Evolutionary conservation across 2,113 vertebrate genomes (phyloP), one percentile per base, ranked within the genome.

Genomic region (Lophotis ruficrista): DNA sequence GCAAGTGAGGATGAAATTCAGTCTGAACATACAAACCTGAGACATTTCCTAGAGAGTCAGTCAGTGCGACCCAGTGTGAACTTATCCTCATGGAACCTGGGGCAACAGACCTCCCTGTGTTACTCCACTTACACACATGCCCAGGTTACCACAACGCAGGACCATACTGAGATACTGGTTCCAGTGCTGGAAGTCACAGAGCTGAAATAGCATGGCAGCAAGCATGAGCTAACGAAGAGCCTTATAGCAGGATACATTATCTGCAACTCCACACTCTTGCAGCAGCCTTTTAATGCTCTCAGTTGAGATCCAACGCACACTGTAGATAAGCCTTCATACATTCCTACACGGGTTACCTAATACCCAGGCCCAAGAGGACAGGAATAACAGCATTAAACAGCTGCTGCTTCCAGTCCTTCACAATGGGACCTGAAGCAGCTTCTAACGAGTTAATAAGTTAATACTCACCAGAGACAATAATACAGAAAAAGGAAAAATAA

Each of bases 91-190:
- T 18, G 28, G 12, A 72, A 38, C 25, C 5, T 37, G 23, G 30
- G 58, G 16, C 58, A 58, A 37, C 25, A 58, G 37, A 58, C 15
- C 53, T 33, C 31, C 33, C 21, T n/a, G 33, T 1, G 1, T 37
- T 45, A 7, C 12, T 23, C 37, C 21, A 12, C 35, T 50, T 23
- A 37, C 31, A 15, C 19, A 2, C 1, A 17, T 0, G 24, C 2
- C 2, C 43, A 10, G 23, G 20, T 14, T 20, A 35, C 47, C 7
- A n/a, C 7, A 10, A 58, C 2, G 58, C 53, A 48, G 47, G n/a
- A 31, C n/a, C n/a, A 7, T 8, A 21, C 15, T 6, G 21, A 64
- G 33, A 51, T 16, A 31, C 43, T 0, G 1, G 6, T 25, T 51
- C 37, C 21, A 23, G 58, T 6, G 30, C 65, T 72, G 72, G 47